These are phyloP conservation scores for Zoroaster sp. DNA, from an alignment of 53 echinoderm and acorn worm species.

Conservation along the genomic window DNA sequence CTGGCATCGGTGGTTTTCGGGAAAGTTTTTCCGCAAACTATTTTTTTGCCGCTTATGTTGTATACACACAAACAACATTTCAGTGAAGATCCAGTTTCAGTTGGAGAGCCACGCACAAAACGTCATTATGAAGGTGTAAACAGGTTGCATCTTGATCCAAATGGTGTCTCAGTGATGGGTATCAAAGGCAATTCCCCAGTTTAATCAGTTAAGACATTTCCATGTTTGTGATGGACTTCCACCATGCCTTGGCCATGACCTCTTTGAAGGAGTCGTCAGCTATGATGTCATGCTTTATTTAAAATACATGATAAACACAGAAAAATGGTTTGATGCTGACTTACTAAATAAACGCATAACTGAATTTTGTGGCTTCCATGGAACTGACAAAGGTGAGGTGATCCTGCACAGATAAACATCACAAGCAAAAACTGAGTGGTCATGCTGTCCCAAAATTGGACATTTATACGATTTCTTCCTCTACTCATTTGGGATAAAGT, in stretches of 20 bases:
- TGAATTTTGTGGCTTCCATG: conserved; percentile 22
- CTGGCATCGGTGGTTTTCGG: conserved; percentile 41
- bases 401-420: neutral
- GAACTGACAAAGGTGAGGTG: conserved; percentile 20
- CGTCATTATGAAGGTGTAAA: neutral
- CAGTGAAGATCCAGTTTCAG: neutral
- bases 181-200: conserved; percentile 5
- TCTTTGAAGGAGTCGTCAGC: conserved; percentile 46
- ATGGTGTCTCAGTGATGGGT: neutral
- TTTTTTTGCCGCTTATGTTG: conserved; percentile 42
- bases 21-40: conserved; percentile 29
- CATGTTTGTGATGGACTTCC: conserved; percentile 54
- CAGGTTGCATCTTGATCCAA: no score
- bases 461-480: conserved; percentile 44
- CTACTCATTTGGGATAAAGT: conserved; percentile 51
- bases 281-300: conserved; percentile 51
- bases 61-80: neutral
- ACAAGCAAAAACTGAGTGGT: neutral
- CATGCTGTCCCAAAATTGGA: conserved; percentile 76
- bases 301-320: conserved; percentile 35
- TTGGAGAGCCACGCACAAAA: neutral
- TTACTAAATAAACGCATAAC: conserved; percentile 16
- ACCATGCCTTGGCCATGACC: conserved; percentile 57
- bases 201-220: conserved; percentile 19
- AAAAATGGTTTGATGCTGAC: conserved; percentile 39